Conservation (phyloP, 2,797 vertebrate genomes). For the Spinus pinus region DNA sequence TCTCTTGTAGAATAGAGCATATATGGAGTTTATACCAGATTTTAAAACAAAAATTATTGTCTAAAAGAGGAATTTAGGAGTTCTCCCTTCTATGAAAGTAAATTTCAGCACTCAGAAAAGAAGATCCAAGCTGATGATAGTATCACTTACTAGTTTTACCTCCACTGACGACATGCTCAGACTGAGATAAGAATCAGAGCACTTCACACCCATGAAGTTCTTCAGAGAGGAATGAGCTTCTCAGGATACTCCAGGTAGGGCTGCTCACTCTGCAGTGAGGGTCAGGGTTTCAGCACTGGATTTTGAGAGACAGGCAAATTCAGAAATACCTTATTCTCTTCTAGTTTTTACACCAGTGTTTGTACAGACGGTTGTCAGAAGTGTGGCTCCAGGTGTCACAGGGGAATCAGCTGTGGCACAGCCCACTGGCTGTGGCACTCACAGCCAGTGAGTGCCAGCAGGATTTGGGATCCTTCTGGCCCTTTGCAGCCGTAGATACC, state of each 20-base stretch:
- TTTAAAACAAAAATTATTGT: background rate
- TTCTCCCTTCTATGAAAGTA: background rate
- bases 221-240: background rate
- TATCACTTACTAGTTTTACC: background rate
- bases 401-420: background rate
- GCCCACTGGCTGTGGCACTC: no score
- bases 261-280: background rate
- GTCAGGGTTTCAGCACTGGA: background rate
- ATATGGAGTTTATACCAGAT: background rate
- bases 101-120: background rate
- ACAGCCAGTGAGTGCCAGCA: background rate
- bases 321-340: background rate
- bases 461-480: background rate
- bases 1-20: background rate
- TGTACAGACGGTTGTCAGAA: background rate
- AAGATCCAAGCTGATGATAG: background rate
- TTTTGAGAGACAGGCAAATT: background rate
- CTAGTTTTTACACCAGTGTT: background rate
- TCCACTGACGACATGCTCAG: background rate
- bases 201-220: background rate
- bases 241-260: background rate
- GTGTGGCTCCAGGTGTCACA: background rate
- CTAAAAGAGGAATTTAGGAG: background rate
- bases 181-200: background rate
- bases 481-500: background rate